Percentiles rank a stretch among this genome's conserved stretches.
Conservation (phyloP, 2,888 invertebrate genomes). For the Machimus rusticus region DNA sequence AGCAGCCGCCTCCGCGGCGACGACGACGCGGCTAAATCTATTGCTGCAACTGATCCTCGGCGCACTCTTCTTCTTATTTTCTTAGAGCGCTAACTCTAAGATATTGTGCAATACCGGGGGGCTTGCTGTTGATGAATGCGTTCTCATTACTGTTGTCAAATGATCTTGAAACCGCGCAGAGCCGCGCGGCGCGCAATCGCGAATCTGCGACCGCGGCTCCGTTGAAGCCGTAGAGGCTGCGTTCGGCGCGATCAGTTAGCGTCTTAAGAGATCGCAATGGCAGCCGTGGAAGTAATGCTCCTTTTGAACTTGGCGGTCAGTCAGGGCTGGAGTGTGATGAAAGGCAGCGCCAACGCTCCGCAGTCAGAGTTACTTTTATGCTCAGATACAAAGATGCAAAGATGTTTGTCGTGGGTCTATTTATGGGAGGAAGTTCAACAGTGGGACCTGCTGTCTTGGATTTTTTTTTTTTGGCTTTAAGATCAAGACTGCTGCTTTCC, state of each 20-base stretch:
- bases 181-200: background rate
- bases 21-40: background rate
- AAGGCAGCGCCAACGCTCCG: background rate
- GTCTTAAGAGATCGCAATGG: background rate
- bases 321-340: background rate
- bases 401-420: background rate
- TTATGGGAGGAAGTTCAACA: background rate
- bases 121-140: background rate
- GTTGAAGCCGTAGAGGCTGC: background rate
- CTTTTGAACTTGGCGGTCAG: background rate
- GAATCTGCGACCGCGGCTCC: background rate
- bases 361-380: background rate
- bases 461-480: background rate
- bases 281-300: background rate
- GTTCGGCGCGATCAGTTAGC: background rate
- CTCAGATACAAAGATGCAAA: background rate
- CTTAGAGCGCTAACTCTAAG: background rate
- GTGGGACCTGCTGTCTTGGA: background rate
- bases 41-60: background rate
- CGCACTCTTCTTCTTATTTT: background rate
- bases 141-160: background rate
- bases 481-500: background rate
- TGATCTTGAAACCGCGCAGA: background rate
- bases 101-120: background rate
- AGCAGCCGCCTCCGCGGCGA: background rate